Percentiles rank a stretch among this genome's conserved stretches.
These are phyloP conservation scores for Heterotis niloticus DNA, from an alignment of 2,113 vertebrate genomes.

Conservation along the genomic window DNA sequence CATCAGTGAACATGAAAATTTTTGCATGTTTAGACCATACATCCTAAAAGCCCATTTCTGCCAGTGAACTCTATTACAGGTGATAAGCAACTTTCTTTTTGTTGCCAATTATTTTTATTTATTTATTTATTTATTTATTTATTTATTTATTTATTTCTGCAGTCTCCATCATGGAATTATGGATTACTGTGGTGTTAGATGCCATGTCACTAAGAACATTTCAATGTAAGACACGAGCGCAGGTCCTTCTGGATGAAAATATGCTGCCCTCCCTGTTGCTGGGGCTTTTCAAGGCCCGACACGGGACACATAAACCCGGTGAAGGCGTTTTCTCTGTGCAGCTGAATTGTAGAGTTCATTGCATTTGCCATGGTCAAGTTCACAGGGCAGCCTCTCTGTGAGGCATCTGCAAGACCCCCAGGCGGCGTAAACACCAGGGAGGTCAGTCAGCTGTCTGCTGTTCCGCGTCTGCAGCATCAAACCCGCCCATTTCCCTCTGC, in stretches of 20 bases:
- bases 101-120: too few relatives aligned
- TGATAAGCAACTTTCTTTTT: too few relatives aligned
- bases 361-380: conserved; percentile 52
- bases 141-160: too few relatives aligned
- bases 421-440: conserved; percentile 50
- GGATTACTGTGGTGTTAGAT: conserved; percentile 40
- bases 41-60: too few relatives aligned
- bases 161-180: conserved; percentile 60
- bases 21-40: too few relatives aligned
- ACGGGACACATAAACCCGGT: conserved; percentile 49
- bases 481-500: conserved; percentile 48
- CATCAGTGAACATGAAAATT: too few relatives aligned
- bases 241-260: conserved; percentile 49
- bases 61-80: too few relatives aligned
- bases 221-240: conserved; percentile 41
- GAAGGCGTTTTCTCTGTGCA: conserved; percentile 38
- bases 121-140: too few relatives aligned
- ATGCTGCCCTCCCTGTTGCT: conserved; percentile 60
- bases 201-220: conserved; percentile 38
- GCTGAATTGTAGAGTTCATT: conserved; percentile 52
- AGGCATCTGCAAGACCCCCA: conserved; percentile 62
- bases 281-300: conserved; percentile 56
- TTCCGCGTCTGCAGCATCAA: conserved; percentile 47
- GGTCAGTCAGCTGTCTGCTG: conserved; percentile 60
- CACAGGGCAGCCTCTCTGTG: conserved; percentile 22